Base-by-base conservation (phyloP, 2,797 vertebrate species). In the Characodon lateralis region DNA sequence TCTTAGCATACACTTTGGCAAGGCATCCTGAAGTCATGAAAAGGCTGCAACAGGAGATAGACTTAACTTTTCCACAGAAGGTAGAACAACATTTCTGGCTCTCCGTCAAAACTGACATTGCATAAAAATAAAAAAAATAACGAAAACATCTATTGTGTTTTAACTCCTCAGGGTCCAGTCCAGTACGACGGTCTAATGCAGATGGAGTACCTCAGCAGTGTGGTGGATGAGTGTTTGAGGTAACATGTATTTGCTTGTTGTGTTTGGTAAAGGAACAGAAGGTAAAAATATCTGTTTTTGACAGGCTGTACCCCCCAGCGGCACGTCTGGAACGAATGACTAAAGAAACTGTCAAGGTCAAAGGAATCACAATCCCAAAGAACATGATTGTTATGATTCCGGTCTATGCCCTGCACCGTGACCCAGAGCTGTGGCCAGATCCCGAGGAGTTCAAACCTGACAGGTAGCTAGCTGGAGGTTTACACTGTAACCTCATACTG, bases 191-290 rank as follows among this genome's bases (percentile, higher is more conserved):
- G 81, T 0, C 9, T 97, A 86, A 87, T 81, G 73, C 92, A 96
- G 81, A 95, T 96, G 96, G 95, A 96, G 12, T 96, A 95, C 72
- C 89, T 97, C 0, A 93, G 95, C 22, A 88, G 90, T 81, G 94
- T 95, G 31, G 61, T 96, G 82, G 94, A 74, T 0, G 94, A 97
- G 84, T 73, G 82, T 35, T 85, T 96, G 73, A 85, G 0, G 0
- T 93, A 0, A 90, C 9, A 43, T 9, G n/a, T 1, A 35, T 63
- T 63, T 63, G 31, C 18, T 4, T 39, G 8, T 66, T 66, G 35
- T 39, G 31, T 55, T 41, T 76, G 14, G 28, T 63, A 35, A 35
- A 63, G 18, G 3, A 9, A 53, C 20, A 28, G 9, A 51, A 51
- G 26, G 6, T 41, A 22, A 20, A 71, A 43, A 35, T 7, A 20